These are phyloP conservation scores for Ictidomys tridecemlineatus DNA, from an alignment of 2,113 vertebrate genomes.

Conservation along the genomic window DNA sequence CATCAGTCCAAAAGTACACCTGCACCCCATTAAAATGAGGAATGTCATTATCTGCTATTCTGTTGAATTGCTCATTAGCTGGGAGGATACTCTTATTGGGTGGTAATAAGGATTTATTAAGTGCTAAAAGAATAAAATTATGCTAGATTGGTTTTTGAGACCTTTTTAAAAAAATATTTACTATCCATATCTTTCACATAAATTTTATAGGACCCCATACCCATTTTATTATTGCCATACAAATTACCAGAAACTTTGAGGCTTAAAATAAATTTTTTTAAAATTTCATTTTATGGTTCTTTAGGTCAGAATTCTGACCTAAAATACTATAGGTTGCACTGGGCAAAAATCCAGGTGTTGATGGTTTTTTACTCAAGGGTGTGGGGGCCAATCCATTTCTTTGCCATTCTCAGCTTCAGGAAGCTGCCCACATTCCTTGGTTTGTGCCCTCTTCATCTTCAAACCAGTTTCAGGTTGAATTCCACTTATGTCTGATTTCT, in stretches of 20 bases:
- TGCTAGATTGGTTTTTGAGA: constrained; percentile 32
- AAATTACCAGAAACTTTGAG: constrained; percentile 25
- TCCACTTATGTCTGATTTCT: background rate
- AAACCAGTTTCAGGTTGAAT: background rate
- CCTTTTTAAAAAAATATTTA: background rate
- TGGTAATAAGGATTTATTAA: constrained; percentile 55
- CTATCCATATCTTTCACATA: constrained; percentile 9
- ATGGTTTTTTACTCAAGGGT: background rate
- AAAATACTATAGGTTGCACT: background rate
- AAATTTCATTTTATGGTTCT: background rate
- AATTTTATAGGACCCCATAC: background rate
- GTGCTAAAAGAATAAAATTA: constrained; percentile 58
- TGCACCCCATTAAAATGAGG: constrained; percentile 40
- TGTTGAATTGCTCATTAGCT: constrained; percentile 58
- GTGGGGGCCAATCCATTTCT: background rate
- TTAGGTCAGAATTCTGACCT: background rate
- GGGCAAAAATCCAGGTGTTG: background rate
- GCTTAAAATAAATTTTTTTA: constrained; percentile 48
- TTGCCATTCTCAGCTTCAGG: background rate
- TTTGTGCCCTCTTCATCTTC: background rate
- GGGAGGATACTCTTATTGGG: constrained; percentile 36
- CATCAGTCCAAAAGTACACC: constrained; percentile 28
- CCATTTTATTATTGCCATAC: constrained; percentile 23
- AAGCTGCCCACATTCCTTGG: background rate
- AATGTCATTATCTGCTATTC: constrained; percentile 25